A percentile compares a stretch with the other conserved stretches of the same genome.
Conservation (phyloP, 2,888 invertebrate genomes). For the Lymantria monacha region DNA sequence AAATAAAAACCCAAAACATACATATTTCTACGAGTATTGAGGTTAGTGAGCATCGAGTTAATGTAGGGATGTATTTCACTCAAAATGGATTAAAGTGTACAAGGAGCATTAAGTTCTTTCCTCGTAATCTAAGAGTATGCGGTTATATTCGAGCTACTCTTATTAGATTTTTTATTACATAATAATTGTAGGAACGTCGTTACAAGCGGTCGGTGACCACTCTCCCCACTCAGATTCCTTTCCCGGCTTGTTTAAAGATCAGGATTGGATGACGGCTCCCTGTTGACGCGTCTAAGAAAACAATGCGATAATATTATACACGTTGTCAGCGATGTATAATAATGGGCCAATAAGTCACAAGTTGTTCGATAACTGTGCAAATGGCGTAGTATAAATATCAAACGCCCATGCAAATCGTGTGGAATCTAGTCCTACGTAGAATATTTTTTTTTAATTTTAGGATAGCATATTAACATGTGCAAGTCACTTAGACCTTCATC, state of each 20-base stretch:
- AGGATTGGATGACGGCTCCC: slow-evolving; percentile 41
- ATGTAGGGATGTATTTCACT: not conserved
- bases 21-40: too few relatives aligned
- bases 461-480: too few relatives aligned
- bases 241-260: slow-evolving; percentile 17
- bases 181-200: slow-evolving; percentile 61
- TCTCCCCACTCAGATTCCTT: slow-evolving; percentile 13
- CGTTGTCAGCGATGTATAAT: slow-evolving; percentile 55
- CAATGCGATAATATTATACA: slow-evolving; percentile 52
- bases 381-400: too few relatives aligned
- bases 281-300: slow-evolving; percentile 45
- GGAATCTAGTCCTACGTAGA: too few relatives aligned
- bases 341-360: slow-evolving; percentile 49
- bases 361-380: too few relatives aligned
- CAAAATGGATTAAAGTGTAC: not conserved
- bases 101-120: slow-evolving; percentile 37
- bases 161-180: slow-evolving; percentile 66
- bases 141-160: slow-evolving; percentile 50
- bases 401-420: too few relatives aligned
- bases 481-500: too few relatives aligned
- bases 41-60: too few relatives aligned
- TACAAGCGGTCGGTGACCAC: slow-evolving; percentile 55
- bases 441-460: too few relatives aligned
- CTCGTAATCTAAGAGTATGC: slow-evolving; percentile 50
- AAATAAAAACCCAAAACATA: too few relatives aligned